phyloP scores from a whole-genome alignment of 2,888 invertebrate species.

The Drosophila lutescens region DNA sequence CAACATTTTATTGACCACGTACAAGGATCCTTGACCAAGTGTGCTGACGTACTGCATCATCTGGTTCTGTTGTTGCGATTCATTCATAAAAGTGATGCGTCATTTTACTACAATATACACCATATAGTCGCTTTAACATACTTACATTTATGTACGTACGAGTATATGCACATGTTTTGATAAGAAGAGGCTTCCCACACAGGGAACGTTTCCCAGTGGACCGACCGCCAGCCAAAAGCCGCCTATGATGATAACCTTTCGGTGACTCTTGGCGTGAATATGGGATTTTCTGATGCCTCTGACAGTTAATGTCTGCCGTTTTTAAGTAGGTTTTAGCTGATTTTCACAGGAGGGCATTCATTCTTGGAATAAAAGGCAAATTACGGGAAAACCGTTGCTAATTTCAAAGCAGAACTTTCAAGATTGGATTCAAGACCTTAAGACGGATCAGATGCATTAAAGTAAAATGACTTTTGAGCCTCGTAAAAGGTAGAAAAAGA shows the following conservation, averaged over 20 bases:
- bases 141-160: slow-evolving; percentile 12
- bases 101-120: slow-evolving; percentile 64
- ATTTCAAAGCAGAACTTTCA: slow-evolving; percentile 32
- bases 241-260: slow-evolving; percentile 67
- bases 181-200: slow-evolving; percentile 73
- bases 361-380: slow-evolving; percentile 52
- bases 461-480: slow-evolving; percentile 1
- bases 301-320: slow-evolving; percentile 54
- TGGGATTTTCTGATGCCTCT: slow-evolving; percentile 56
- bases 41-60: slow-evolving; percentile 13
- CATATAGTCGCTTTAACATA: slow-evolving; percentile 51
- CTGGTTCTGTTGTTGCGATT: slow-evolving; percentile 33
- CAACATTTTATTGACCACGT: neutral
- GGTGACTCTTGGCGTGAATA: slow-evolving; percentile 63
- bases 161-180: slow-evolving; percentile 43
- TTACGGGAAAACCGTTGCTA: slow-evolving; percentile 41
- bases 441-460: slow-evolving; percentile 17
- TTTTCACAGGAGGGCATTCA: slow-evolving; percentile 54
- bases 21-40: neutral
- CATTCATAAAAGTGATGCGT: slow-evolving; percentile 70
- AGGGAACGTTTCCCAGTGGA: slow-evolving; percentile 56
- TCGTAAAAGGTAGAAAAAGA: neutral
- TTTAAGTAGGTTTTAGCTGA: slow-evolving; percentile 53
- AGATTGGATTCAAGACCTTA: neutral
- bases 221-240: slow-evolving; percentile 46